Base-by-base conservation (phyloP, 2,113 vertebrate genomes). In the Rhinolophus sinicus region DNA sequence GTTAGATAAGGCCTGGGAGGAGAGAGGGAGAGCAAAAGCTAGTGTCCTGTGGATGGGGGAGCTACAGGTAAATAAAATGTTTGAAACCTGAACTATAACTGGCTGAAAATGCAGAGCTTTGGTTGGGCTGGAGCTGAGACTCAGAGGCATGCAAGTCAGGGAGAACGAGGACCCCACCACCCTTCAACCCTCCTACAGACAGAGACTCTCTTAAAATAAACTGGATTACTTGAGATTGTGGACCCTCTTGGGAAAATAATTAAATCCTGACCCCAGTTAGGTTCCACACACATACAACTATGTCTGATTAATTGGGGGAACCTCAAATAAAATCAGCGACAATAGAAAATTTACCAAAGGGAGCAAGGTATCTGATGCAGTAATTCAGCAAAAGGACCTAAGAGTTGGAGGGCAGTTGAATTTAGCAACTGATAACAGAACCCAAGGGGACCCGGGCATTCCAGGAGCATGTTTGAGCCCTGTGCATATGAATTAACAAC, bases 271-370 rank as follows among this genome's bases (percentile, higher is more conserved):
- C 21, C 85, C 24, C 58, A 69, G 15, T 87, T 56, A 73, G 33
- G 8, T 70, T 88, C 90, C 6, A 58, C 16, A 64, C 8, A 54
- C 11, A 76, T 16, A 72, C 14, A n/a, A 50, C 28, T 50, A 9
- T 87, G 26, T 56, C 47, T 72, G 77, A 90, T 88, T 90, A 35
- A 38, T 2, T 82, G 50, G 12, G 82, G 26, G 28, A 24, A 56
- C 30, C 15, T 40, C 76, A 73, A 50, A 40, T 70, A 83, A 96
- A 85, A 93, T 16, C n/a, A 93, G 24, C 83, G 24, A 92, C 35
- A 62, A 60, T 6, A 69, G 77, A 85, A 92, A 52, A 90, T 84
- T 58, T 67, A 67, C 11, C 76, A 90, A 67, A 91, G 33, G 35
- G 15, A 93, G 50, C 24, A 67, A 81, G 19, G 5, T 56, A 28